Evolutionary conservation across 2,797 vertebrate species (phyloP).

Genomic region (Ispidina picta): DNA sequence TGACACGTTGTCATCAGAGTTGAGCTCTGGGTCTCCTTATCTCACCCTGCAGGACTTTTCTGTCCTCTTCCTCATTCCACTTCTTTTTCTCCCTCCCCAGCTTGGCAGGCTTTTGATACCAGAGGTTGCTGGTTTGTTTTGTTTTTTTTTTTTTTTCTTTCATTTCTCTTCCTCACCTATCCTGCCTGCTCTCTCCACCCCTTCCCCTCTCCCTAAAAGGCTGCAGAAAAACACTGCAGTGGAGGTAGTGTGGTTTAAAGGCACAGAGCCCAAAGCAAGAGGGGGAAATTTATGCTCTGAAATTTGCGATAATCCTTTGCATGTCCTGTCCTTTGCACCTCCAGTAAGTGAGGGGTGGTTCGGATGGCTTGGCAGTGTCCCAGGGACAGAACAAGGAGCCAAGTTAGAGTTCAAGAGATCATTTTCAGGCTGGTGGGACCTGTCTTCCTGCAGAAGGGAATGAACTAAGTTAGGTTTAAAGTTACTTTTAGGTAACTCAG

Average conservation of each 20-base stretch:
- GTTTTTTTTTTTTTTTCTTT: not conserved
- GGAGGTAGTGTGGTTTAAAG: not conserved
- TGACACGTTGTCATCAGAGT: not conserved
- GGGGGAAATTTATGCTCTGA: not conserved
- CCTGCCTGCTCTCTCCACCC: not conserved
- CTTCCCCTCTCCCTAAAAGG: not conserved
- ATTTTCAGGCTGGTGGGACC: not conserved
- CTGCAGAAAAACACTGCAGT: not conserved
- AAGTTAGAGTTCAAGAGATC: not conserved
- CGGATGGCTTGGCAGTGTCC: rapidly evolving
- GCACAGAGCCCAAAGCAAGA: not conserved
- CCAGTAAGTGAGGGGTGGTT: rapidly evolving
- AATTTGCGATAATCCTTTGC: not conserved
- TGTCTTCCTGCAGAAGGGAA: not conserved
- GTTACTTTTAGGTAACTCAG: not conserved
- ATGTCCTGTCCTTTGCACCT: not conserved
- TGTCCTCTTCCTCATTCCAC: not conserved
- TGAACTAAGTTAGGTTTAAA: not conserved
- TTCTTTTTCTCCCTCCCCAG: not conserved
- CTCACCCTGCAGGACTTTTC: not conserved
- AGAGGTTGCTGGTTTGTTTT: not conserved
- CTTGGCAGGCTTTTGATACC: not conserved
- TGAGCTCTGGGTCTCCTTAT: not conserved
- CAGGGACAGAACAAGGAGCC: not conserved
- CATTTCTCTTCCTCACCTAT: not conserved